Conservation (phyloP, 1,140 invertebrate genomes). For the Maconellicoccus hirsutus region DNA sequence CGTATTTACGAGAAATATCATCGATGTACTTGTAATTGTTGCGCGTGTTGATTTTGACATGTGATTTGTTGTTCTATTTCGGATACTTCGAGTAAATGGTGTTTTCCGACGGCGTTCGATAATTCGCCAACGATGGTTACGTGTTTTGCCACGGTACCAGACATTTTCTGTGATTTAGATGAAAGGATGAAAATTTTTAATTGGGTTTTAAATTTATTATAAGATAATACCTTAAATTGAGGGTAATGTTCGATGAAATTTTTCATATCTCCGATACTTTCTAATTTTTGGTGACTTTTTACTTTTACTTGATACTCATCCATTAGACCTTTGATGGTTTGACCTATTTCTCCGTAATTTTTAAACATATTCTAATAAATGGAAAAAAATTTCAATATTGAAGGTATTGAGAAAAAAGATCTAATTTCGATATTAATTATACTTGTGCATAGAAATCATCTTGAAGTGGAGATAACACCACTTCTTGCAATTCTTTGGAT, state of each 20-base stretch:
- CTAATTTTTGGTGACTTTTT: slow-evolving; percentile 91
- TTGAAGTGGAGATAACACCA: slow-evolving; percentile 87
- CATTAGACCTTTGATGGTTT: slow-evolving; percentile 93
- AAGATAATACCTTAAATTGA: slow-evolving; percentile 76
- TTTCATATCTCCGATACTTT: slow-evolving; percentile 98
- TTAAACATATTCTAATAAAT: slow-evolving; percentile 78
- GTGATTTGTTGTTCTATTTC: slow-evolving; percentile 94
- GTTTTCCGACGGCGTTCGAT: slow-evolving; percentile 64
- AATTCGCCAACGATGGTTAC: slow-evolving; percentile 92
- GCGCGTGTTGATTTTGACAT: slow-evolving; percentile 82
- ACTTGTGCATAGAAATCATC: slow-evolving; percentile 91
- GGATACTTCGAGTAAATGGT: slow-evolving; percentile 79
- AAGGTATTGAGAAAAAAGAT: slow-evolving; percentile 1
- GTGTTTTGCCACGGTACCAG: slow-evolving; percentile 94
- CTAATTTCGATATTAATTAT: slow-evolving; percentile 24
- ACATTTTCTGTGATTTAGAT: slow-evolving; percentile 67
- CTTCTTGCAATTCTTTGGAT: slow-evolving; percentile 81
- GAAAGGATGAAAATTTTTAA: neutral
- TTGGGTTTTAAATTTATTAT: too few species aligned
- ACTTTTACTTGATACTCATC: slow-evolving; percentile 95
- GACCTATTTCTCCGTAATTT: slow-evolving; percentile 97
- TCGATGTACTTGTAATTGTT: slow-evolving; percentile 58
- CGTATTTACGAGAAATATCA: neutral
- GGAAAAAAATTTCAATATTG: neutral
- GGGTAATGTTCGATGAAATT: slow-evolving; percentile 97